These are phyloP conservation scores for Poicephalus meyeri DNA, from an alignment of 2,113 vertebrate species.

Conservation along the genomic window DNA sequence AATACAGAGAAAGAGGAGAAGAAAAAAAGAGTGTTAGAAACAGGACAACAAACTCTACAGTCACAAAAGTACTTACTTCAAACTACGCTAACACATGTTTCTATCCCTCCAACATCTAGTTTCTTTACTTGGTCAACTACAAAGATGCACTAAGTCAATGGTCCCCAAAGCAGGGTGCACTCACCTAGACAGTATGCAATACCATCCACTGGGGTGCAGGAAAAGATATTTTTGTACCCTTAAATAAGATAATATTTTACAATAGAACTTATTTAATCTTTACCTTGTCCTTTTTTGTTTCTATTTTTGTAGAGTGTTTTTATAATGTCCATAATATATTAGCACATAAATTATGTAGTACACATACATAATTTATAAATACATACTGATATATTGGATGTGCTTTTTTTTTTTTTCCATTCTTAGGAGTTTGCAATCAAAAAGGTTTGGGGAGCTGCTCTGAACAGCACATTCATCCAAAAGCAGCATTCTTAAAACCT, in stretches of 20 bases:
- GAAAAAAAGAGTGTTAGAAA: background rate
- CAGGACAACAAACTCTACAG: background rate
- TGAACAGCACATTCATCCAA: background rate
- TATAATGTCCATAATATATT: background rate
- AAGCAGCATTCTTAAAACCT: background rate
- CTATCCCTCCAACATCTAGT: background rate
- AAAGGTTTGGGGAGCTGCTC: background rate
- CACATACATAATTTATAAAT: background rate
- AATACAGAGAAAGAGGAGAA: background rate
- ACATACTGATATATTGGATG: no score
- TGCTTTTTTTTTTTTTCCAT: background rate
- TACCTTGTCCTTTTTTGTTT: background rate
- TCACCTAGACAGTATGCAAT: background rate
- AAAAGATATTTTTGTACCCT: background rate
- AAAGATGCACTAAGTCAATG: background rate
- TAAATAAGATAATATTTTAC: background rate
- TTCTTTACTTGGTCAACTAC: background rate
- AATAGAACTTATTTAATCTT: background rate
- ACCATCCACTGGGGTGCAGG: background rate
- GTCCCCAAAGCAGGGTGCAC: background rate
- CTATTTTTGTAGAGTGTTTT: background rate
- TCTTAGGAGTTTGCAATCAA: background rate
- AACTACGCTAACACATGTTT: background rate
- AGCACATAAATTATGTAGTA: background rate
- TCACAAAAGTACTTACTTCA: background rate